These are phyloP conservation scores for Cataglyphis rosenhaueri DNA, from an alignment of 2,888 invertebrate genomes.

Conservation along the genomic window DNA sequence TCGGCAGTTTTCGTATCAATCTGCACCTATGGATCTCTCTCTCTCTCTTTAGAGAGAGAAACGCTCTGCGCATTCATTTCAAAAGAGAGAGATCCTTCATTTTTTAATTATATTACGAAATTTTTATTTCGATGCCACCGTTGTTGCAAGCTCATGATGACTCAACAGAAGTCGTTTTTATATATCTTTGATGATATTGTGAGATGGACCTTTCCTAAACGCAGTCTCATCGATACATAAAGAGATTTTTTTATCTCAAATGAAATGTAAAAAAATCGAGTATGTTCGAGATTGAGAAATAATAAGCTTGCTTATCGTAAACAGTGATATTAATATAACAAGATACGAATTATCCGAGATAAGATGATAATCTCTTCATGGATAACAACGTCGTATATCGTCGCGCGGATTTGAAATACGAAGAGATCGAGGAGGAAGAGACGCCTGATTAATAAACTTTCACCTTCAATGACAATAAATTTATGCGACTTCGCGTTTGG, in stretches of 20 bases:
- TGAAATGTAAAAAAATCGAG: neutral
- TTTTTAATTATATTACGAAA: constrained; percentile 1
- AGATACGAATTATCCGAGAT: constrained; percentile 6
- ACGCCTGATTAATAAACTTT: constrained; percentile 26
- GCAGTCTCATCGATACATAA: neutral
- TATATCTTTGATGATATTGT: neutral
- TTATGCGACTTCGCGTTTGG: constrained; percentile 4
- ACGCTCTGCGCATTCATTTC: neutral
- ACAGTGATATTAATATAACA: neutral
- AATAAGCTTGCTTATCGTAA: neutral
- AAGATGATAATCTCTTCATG: neutral
- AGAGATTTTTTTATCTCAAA: neutral
- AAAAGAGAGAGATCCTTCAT: neutral
- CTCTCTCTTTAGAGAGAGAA: neutral
- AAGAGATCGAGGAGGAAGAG: constrained; percentile 11
- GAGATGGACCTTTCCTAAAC: neutral
- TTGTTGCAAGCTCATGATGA: neutral
- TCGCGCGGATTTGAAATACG: neutral
- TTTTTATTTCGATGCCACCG: neutral
- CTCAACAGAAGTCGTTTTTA: neutral
- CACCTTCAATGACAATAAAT: constrained; percentile 12
- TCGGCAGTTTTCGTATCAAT: neutral
- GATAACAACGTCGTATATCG: constrained; percentile 4
- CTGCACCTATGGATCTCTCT: neutral
- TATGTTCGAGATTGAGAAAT: neutral